These are phyloP conservation scores for Indicator indicator DNA, from an alignment of 2,113 vertebrate genomes.

Conservation along the genomic window DNA sequence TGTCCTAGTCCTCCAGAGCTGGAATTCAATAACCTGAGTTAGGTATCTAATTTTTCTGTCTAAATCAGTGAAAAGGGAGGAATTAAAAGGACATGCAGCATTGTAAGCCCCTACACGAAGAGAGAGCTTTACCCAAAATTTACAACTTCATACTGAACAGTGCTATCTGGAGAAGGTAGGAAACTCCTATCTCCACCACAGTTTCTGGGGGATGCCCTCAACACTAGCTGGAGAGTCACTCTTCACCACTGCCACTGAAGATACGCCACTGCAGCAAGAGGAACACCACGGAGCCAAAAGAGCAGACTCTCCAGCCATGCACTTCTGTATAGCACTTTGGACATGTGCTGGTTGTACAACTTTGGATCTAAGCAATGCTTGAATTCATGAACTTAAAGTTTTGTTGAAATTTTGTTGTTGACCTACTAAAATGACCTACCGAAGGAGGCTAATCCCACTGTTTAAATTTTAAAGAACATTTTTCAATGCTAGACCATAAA, in stretches of 20 bases:
- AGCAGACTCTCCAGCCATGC: not conserved
- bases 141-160: not conserved
- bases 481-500: not conserved
- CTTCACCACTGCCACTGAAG: not conserved
- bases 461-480: not conserved
- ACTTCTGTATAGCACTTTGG: not conserved
- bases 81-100: not conserved
- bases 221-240: not conserved
- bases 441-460: not conserved
- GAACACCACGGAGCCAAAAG: not conserved
- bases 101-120: not conserved
- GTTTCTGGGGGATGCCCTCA: not conserved
- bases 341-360: accelerated
- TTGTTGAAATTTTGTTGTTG: not conserved
- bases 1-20: not conserved
- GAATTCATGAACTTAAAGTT: not conserved
- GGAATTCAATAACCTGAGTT: not conserved
- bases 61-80: not conserved
- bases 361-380: not conserved
- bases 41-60: not conserved
- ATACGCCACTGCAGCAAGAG: accelerated
- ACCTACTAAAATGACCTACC: not conserved
- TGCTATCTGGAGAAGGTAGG: not conserved
- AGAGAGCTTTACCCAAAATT: not conserved
- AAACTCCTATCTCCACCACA: not conserved